Conservation (phyloP, 2,797 vertebrate genomes). For the Brachyrhaphis roseni region DNA sequence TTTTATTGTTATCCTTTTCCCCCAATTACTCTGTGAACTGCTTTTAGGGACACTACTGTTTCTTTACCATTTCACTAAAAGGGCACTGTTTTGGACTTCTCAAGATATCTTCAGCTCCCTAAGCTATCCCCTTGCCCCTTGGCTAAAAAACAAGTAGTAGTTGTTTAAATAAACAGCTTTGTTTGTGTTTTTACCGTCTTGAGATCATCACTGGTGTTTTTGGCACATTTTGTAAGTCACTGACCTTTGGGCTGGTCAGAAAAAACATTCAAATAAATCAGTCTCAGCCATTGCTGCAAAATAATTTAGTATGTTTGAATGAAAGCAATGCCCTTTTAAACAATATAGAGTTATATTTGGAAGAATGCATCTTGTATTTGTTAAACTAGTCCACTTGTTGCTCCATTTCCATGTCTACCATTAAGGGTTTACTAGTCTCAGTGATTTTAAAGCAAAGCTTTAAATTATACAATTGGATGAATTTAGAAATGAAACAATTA, state of each 20-base stretch:
- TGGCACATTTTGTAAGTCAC: not conserved
- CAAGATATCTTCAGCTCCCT: not conserved
- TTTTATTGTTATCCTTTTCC: conserved; percentile 57
- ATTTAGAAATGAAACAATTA: not conserved
- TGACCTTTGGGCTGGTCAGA: not conserved
- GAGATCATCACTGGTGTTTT: not conserved
- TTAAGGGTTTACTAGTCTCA: not conserved
- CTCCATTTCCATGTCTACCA: not conserved
- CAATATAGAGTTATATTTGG: too few species aligned
- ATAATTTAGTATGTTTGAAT: not conserved
- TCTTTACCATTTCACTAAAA: conserved; percentile 1
- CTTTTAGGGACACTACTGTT: conserved; percentile 9
- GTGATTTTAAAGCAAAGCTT: not conserved
- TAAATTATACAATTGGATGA: not conserved
- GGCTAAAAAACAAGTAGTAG: not conserved
- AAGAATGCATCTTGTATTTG: not conserved
- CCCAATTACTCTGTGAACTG: conserved; percentile 34
- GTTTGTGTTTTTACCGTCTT: not conserved
- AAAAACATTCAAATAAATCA: not conserved
- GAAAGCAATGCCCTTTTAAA: too few species aligned
- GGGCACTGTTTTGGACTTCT: conserved; percentile 1
- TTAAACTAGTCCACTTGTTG: not conserved
- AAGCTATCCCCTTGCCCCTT: not conserved
- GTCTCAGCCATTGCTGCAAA: not conserved
- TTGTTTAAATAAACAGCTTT: not conserved